Evolutionary conservation across 2,113 vertebrate species (phyloP).

Genomic region (Rhinoptilus africanus): DNA sequence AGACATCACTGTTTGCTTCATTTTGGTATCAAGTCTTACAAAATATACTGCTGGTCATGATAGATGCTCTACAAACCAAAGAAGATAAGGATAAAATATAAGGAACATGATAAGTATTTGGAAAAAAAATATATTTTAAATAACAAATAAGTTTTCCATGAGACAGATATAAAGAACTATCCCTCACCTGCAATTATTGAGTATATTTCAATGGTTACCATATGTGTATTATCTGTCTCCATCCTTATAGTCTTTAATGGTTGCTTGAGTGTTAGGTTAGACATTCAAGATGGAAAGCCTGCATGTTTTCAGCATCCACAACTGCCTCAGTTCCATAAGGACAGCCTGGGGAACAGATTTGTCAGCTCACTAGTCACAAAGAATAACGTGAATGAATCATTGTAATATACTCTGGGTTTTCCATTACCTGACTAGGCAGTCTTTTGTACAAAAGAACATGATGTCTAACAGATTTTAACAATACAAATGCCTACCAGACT

Average conservation of each 20-base stretch:
- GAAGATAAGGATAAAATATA: not conserved
- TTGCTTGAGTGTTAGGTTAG: not conserved
- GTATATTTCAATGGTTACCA: not conserved
- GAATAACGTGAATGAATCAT: constrained; percentile 9
- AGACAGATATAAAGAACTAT: not conserved
- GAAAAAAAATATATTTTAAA: not conserved
- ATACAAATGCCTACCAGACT: not conserved
- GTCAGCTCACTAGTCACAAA: constrained; percentile 25
- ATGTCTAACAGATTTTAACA: constrained; percentile 15
- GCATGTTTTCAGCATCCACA: not conserved
- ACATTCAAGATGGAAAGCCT: not conserved
- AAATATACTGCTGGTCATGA: not conserved
- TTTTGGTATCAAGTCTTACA: not conserved
- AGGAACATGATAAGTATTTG: not conserved
- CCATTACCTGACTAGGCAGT: not conserved
- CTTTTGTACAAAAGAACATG: not conserved
- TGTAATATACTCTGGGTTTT: not conserved
- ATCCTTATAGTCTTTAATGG: not conserved
- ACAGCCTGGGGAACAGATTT: constrained; percentile 18
- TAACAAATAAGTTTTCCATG: not conserved
- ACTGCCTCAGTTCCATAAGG: not conserved
- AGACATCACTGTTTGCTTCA: not conserved
- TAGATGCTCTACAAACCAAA: not conserved
- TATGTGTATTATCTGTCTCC: not conserved
- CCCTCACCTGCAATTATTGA: not conserved